A percentile compares a stretch with the other conserved stretches of the same genome.
Evolutionary conservation across 1,140 invertebrate species (phyloP).

Genomic region (Heliothis virescens): DNA sequence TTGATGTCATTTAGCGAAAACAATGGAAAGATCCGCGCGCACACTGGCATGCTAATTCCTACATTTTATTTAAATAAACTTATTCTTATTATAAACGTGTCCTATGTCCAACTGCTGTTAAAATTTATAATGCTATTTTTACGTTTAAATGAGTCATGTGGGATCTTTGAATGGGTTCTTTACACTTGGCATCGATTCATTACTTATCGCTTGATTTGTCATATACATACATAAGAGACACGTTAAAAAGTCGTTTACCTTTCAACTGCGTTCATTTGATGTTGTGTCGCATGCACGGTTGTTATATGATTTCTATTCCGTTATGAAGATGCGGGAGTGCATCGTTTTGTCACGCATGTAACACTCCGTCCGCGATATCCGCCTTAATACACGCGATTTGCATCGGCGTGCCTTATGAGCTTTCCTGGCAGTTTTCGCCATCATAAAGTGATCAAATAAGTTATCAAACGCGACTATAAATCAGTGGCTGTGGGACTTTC

Average conservation of each 20-base stretch:
- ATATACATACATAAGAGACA: slow-evolving; percentile 50
- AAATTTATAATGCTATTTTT: slow-evolving; percentile 83
- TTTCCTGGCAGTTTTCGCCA: slow-evolving; percentile 79
- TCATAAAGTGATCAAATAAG: slow-evolving; percentile 85
- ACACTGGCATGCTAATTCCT: slow-evolving; percentile 77
- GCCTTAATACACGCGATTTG: slow-evolving; percentile 74
- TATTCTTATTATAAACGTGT: slow-evolving; percentile 82
- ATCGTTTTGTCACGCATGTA: slow-evolving; percentile 65
- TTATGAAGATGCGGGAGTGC: slow-evolving; percentile 67
- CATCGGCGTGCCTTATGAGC: slow-evolving; percentile 76
- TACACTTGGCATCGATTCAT: slow-evolving; percentile 63
- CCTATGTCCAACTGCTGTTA: slow-evolving; percentile 72
- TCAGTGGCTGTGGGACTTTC: slow-evolving; percentile 75
- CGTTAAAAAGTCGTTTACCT: slow-evolving; percentile 66
- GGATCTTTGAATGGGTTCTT: slow-evolving; percentile 70
- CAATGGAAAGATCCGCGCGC: slow-evolving; percentile 81
- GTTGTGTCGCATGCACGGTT: slow-evolving; percentile 58
- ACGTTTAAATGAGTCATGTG: slow-evolving; percentile 77
- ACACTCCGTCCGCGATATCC: slow-evolving; percentile 67
- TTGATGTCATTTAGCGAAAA: slow-evolving; percentile 86
- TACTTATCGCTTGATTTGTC: slow-evolving; percentile 58
- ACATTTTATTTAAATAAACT: slow-evolving; percentile 84
- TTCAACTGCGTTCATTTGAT: slow-evolving; percentile 53
- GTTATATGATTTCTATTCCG: slow-evolving; percentile 71
- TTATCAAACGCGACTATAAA: slow-evolving; percentile 78